Percentiles rank a stretch among this genome's conserved stretches.
These are phyloP conservation scores for Gouania willdenowi DNA, from an alignment of 2,797 vertebrate species.

Conservation along the genomic window DNA sequence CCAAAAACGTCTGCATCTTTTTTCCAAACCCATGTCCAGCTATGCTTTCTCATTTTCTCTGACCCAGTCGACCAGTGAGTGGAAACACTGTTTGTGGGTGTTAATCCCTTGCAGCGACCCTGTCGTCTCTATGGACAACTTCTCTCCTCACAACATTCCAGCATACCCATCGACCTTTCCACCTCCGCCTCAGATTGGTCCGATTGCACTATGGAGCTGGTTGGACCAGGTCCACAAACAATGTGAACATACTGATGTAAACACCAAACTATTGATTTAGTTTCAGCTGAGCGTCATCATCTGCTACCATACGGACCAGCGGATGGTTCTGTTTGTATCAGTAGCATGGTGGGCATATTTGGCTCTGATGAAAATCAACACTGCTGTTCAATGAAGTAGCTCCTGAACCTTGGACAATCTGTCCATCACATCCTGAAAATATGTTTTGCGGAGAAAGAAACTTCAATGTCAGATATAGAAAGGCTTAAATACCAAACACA, in stretches of 20 bases:
- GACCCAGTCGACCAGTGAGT: conserved; percentile 23
- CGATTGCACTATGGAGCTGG: conserved; percentile 31
- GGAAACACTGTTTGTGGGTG: conserved; percentile 18
- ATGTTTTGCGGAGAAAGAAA: conserved; percentile 29
- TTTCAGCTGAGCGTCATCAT: conserved; percentile 53
- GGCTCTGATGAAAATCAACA: conserved; percentile 24
- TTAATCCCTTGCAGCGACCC: conserved; percentile 42
- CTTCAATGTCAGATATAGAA: too few relatives aligned
- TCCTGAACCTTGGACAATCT: conserved; percentile 31
- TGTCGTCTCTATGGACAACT: conserved; percentile 19
- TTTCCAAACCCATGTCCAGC: conserved; percentile 30
- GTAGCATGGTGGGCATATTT: conserved; percentile 47
- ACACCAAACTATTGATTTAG: conserved; percentile 62
- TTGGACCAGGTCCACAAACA: conserved; percentile 29
- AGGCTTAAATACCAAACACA: conserved; percentile 13
- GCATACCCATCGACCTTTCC: conserved; percentile 34
- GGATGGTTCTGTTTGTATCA: conserved; percentile 48
- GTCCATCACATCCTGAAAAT: conserved; percentile 36
- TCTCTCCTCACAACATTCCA: conserved; percentile 36
- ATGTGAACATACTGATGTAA: too few relatives aligned
- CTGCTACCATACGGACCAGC: conserved; percentile 53
- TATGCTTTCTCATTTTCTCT: conserved; percentile 29
- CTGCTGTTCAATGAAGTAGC: conserved; percentile 25
- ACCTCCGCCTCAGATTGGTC: conserved; percentile 41
- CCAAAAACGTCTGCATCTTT: conserved; percentile 4